Evolutionary conservation across 1,140 invertebrate genomes (phyloP).

Genomic region (Camponotus vicinus): DNA sequence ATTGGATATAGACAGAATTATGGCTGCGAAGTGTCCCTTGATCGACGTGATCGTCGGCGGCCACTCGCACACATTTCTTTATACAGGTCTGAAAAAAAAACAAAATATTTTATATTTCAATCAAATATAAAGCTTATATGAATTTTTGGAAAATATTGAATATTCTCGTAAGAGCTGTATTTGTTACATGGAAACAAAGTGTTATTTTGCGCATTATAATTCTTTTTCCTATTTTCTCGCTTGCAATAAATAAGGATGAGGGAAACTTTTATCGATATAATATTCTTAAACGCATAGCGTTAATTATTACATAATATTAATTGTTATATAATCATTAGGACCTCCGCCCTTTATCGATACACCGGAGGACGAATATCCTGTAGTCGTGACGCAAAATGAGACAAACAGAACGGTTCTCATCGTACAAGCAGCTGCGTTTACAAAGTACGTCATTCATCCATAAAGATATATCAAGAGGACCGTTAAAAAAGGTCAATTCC

Average conservation of each 20-base stretch:
- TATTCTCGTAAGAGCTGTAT: neutral
- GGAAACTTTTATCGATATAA: neutral
- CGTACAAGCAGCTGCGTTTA: slow-evolving; percentile 90
- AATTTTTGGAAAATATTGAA: neutral
- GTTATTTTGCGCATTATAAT: no score
- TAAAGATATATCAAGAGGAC: slow-evolving; percentile 2
- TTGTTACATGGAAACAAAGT: neutral
- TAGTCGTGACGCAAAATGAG: slow-evolving; percentile 87
- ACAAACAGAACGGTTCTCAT: slow-evolving; percentile 89
- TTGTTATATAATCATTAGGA: slow-evolving; percentile 70
- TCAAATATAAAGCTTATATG: slow-evolving; percentile 14
- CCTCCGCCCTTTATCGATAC: slow-evolving; percentile 87
- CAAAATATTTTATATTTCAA: neutral
- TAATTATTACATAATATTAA: neutral
- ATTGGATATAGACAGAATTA: slow-evolving; percentile 89
- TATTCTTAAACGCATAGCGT: neutral
- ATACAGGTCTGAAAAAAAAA: slow-evolving; percentile 82
- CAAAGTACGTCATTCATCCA: slow-evolving; percentile 83
- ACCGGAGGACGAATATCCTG: slow-evolving; percentile 89
- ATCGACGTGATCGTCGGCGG: slow-evolving; percentile 95
- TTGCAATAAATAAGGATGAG: neutral
- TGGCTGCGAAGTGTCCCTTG: slow-evolving; percentile 89
- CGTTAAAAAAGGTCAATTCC: slow-evolving; percentile 39
- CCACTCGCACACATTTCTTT: slow-evolving; percentile 95
- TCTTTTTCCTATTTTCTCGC: no score